Evolutionary conservation across 2,797 vertebrate genomes (phyloP), one percentile per base, ranked within the genome.

Genomic region (Acanthopagrus latus): DNA sequence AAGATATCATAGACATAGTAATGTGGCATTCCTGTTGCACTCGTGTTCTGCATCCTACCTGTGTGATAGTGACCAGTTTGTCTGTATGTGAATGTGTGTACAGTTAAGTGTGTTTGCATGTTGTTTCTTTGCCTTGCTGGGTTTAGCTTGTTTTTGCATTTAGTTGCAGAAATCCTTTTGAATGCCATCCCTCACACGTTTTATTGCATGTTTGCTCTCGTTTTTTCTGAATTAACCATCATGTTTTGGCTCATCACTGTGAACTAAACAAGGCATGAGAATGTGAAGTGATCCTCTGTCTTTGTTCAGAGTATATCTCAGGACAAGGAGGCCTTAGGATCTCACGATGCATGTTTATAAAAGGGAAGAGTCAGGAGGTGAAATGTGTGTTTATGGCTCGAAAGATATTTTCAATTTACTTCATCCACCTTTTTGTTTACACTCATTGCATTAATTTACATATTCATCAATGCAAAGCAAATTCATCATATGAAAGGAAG

Each of bases 261-360:
- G 33, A 76, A 80, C 66, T 75, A 50, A 83, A 74, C 48, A 57
- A 38, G n/a, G 82, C 74, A 81, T 83, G 85, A 56, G 29, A 64
- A 52, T 68, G 63, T 84, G 66, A 78, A 47, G 68, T 73, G 60
- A 83, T 69, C 51, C 48, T 44, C 27, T 58, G 50, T 70, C 64
- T 70, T 76, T 83, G 63, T 85, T 78, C 54, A 25, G 84, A 80
- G 47, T 48, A 2, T 7, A 20, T 13, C 59, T 78, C 54, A 27
- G 78, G 48, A 83, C 62, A 77, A 71, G 17, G n/a, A 63, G 54
- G 54, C 27, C 5, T 64, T 54, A 64, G 66, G 59, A 80, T 82
- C 29, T 70, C n/a, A 29, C 85, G 44, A 64, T 91, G 93, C 92
- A 93, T 93, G 93, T 89, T 85, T 48, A 38, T 10, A 83, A 64